Percentiles rank a stretch among this genome's conserved stretches.
phyloP scores from a whole-genome alignment of 2,113 vertebrate genomes.

The Callipepla squamata region DNA sequence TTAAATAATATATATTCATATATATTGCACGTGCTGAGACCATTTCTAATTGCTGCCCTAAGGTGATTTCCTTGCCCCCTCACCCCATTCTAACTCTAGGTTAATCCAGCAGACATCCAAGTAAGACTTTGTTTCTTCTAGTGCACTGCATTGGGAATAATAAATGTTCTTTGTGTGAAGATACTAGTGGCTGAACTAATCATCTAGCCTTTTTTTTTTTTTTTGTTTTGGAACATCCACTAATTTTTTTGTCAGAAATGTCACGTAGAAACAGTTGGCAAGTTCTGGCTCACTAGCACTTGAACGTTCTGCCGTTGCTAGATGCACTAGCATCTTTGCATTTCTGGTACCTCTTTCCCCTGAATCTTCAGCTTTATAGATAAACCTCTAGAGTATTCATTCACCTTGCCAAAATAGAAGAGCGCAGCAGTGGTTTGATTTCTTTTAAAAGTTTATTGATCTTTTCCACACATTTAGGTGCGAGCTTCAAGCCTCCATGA shows the following conservation, averaged over 20 bases:
- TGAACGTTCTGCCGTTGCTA: not conserved
- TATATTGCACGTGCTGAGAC: not conserved
- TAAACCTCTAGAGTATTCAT: not conserved
- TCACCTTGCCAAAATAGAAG: not conserved
- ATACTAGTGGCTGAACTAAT: not conserved
- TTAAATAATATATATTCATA: not conserved
- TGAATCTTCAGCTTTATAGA: not conserved
- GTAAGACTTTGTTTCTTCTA: not conserved
- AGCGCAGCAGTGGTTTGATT: not conserved
- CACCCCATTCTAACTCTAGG: not conserved
- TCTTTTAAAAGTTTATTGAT: not conserved
- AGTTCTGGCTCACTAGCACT: not conserved
- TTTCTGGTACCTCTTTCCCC: not conserved
- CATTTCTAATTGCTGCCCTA: not conserved
- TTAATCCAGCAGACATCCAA: not conserved
- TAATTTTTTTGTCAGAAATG: not conserved
- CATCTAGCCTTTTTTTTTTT: not conserved
- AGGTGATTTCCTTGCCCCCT: not conserved
- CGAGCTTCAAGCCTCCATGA: constrained; percentile 92
- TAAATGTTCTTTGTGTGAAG: not conserved
- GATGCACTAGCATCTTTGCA: not conserved
- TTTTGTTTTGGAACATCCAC: accelerated
- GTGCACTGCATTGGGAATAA: not conserved
- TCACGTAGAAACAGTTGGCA: not conserved
- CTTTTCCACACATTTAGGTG: constrained; percentile 78